Base-by-base conservation (phyloP, 2,797 vertebrate genomes). In the Pipistrellus nathusii region DNA sequence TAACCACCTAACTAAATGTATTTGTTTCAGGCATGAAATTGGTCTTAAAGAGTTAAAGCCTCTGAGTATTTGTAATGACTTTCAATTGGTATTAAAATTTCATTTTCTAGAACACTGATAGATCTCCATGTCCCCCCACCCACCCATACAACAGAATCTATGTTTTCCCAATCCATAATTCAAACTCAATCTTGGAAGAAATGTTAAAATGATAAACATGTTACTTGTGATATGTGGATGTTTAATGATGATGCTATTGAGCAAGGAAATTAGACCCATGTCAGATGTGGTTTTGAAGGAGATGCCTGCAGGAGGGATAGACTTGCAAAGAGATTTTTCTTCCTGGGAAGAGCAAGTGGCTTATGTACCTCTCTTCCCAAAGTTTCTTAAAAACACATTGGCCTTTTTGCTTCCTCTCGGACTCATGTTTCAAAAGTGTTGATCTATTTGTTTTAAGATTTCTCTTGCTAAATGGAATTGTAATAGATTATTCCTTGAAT, bases 201-300 rank as follows among this genome's bases (percentile, higher is more conserved):
- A 98, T 98, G 98, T 48, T 80, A 94, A 97, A 98, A 98, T 98
- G 97, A 99, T 99, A 98, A 99, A 98, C 98, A 98, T 95, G 98
- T 94, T 97, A 96, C 97, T 95, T 93, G 97, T 98, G 98, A 99
- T 97, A 81, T 97, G 98, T 98, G 97, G 97, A 97, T 97, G 96
- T 99, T 99, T 99, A 98, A 99, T 98, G 98, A 97, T 97, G 98
- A 98, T 97, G 96, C 96, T 99, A 98, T 99, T 98, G 98, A 99
- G 97, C 97, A 97, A 90, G 73, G 98, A 99, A 98, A 99, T 98
- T 95, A 99, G 98, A 98, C 98, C 97, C 97, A 95, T 98, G 98
- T 98, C 98, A 98, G 97, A 99, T 98, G 98, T 94, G 97, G 97
- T 98, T 98, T 99, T 98, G 98, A 99, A 98, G 98, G 98, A 98